Percentiles rank a stretch among this genome's conserved stretches.
phyloP scores from a whole-genome alignment of 2,888 invertebrate genomes.

The Galerucella pusilla region DNA sequence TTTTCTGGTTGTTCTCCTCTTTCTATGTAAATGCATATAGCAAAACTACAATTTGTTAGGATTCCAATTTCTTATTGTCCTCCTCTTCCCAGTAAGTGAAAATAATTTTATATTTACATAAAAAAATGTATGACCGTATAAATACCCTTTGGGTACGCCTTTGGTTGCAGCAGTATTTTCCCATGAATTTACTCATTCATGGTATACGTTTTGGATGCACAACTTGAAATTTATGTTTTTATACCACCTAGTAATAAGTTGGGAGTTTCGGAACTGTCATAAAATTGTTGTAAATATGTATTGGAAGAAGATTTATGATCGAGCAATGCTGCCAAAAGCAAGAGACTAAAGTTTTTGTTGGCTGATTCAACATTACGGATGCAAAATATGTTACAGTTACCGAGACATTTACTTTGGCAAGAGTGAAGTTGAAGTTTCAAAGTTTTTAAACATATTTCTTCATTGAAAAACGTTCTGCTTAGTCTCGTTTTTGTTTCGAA shows the following conservation, averaged over 20 bases:
- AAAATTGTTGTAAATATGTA: constrained; percentile 40
- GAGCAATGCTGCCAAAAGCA: constrained; percentile 34
- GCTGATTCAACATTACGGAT: constrained; percentile 25
- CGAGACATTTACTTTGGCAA: constrained; percentile 27
- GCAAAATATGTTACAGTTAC: constrained; percentile 35
- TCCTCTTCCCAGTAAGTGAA: neutral
- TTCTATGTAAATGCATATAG: too few species aligned
- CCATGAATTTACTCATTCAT: constrained; percentile 5
- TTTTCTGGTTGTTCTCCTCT: neutral
- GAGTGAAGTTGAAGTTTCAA: constrained; percentile 25
- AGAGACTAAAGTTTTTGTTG: constrained; percentile 31
- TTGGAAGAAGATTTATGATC: constrained; percentile 33
- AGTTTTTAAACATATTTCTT: constrained; percentile 20
- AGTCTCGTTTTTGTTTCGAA: neutral
- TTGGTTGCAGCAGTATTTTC: constrained; percentile 1
- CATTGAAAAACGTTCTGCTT: constrained; percentile 6
- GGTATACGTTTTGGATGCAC: constrained; percentile 17
- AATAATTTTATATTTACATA: neutral
- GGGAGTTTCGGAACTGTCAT: constrained; percentile 36
- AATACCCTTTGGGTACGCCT: neutral
- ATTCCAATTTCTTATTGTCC: neutral
- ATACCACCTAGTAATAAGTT: constrained; percentile 34
- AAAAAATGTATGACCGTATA: neutral
- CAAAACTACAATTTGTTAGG: too few species aligned
- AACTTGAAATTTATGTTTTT: constrained; percentile 31